A percentile compares a stretch with the other conserved stretches of the same genome.
phyloP scores from a whole-genome alignment of 2,888 invertebrate genomes.

The Parnassius apollo region DNA sequence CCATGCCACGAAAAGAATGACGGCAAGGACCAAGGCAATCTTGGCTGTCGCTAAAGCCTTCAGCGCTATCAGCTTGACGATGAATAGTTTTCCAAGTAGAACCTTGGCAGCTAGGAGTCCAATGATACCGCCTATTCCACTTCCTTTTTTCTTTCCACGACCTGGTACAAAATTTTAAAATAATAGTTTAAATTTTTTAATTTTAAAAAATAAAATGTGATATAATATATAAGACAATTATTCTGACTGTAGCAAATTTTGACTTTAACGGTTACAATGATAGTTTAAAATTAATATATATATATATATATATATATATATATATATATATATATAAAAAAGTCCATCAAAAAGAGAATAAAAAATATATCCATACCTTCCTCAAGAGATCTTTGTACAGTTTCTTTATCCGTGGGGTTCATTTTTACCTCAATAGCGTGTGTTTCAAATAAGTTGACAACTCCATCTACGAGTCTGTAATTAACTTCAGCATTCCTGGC shows the following conservation, averaged over 20 bases:
- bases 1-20: conserved; percentile 81
- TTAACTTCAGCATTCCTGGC: conserved; percentile 88
- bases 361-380: conserved; percentile 82
- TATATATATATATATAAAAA: too few species aligned
- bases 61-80: conserved; percentile 89
- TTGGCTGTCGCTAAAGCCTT: conserved; percentile 92
- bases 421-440: conserved; percentile 91
- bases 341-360: neutral
- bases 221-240: too few species aligned
- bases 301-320: too few species aligned
- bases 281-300: too few species aligned
- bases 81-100: conserved; percentile 82
- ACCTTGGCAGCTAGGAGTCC: conserved; percentile 80
- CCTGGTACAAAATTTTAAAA: conserved; percentile 60
- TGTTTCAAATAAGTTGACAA: conserved; percentile 87
- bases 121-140: conserved; percentile 85
- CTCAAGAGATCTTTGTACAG: conserved; percentile 88
- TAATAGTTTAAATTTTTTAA: too few species aligned
- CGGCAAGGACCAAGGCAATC: conserved; percentile 88
- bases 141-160: conserved; percentile 87
- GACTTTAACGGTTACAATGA: too few species aligned
- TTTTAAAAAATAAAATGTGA: neutral
- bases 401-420: conserved; percentile 86
- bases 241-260: too few species aligned
- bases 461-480: conserved; percentile 86